phyloP scores from a whole-genome alignment of 2,888 invertebrate species.

The Agriopis aurantiaria region DNA sequence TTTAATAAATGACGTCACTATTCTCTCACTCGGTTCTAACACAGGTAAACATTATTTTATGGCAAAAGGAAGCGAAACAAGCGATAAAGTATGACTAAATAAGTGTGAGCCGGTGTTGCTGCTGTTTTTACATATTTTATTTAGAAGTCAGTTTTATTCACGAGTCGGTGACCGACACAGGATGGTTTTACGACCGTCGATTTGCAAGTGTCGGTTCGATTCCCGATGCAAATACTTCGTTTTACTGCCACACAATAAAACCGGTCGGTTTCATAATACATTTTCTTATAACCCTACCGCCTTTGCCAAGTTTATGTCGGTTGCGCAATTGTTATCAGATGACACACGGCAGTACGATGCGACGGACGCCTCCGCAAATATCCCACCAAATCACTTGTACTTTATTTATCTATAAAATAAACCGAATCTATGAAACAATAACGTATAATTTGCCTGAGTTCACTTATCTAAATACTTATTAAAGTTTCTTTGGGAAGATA shows the following conservation, averaged over 20 bases:
- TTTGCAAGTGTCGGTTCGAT: slow-evolving; percentile 77
- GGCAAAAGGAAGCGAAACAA: background rate
- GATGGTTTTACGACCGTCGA: slow-evolving; percentile 79
- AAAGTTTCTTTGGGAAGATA: background rate
- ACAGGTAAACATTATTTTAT: slow-evolving; percentile 15
- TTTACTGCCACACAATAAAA: slow-evolving; percentile 76
- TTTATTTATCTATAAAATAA: background rate
- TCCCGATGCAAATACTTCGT: slow-evolving; percentile 74
- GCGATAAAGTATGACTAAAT: slow-evolving; percentile 14
- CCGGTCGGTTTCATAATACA: slow-evolving; percentile 72
- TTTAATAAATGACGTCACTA: slow-evolving; percentile 20
- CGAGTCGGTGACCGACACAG: slow-evolving; percentile 69
- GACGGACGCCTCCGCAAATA: slow-evolving; percentile 5
- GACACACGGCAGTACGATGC: slow-evolving; percentile 44
- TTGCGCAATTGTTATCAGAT: slow-evolving; percentile 66
- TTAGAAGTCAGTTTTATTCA: slow-evolving; percentile 67
- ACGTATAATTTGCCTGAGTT: background rate
- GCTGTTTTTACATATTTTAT: slow-evolving; percentile 34
- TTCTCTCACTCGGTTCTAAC: background rate
- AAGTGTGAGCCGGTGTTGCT: slow-evolving; percentile 33
- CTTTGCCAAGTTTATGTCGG: slow-evolving; percentile 61
- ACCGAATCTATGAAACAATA: background rate
- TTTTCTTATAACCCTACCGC: slow-evolving; percentile 61
- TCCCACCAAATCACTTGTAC: slow-evolving; percentile 6
- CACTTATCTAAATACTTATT: background rate